Conservation (phyloP, 1,140 invertebrate genomes). For the Lycorma delicatula region DNA sequence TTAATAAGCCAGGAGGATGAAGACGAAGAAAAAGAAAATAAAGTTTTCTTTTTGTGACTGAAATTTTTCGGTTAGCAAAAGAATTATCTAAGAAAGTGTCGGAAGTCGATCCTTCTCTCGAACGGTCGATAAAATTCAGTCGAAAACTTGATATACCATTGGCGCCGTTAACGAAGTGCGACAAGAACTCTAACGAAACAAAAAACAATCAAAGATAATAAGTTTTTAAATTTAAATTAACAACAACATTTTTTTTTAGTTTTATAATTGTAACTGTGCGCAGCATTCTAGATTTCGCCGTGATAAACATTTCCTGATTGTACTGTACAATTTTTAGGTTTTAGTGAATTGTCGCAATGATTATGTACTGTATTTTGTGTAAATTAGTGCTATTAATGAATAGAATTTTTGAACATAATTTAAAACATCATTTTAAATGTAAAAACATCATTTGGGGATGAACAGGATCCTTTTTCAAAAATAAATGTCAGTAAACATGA, state of each 20-base stretch:
- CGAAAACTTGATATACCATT: background rate
- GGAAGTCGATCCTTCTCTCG: background rate
- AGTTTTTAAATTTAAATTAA: background rate
- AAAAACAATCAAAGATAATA: background rate
- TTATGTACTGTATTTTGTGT: too few relatives aligned
- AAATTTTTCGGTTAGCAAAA: background rate
- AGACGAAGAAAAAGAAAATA: background rate
- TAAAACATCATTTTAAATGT: too few relatives aligned
- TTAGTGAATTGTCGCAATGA: background rate
- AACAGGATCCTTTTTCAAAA: too few relatives aligned
- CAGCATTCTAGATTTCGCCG: background rate
- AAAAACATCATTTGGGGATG: too few relatives aligned
- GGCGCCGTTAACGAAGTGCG: background rate
- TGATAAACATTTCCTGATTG: background rate
- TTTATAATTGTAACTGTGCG: constrained; percentile 1
- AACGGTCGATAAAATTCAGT: background rate
- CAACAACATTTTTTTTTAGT: background rate
- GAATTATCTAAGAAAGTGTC: background rate
- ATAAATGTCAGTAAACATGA: too few relatives aligned
- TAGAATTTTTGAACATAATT: too few relatives aligned
- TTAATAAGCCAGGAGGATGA: background rate
- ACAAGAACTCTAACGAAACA: background rate
- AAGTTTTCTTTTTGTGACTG: background rate
- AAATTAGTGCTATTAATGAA: too few relatives aligned
- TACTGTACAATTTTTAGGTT: background rate